Evolutionary conservation across 2,113 vertebrate species (phyloP), one percentile per base, ranked within the genome.

Genomic region (Dicerorhinus sumatrensis): DNA sequence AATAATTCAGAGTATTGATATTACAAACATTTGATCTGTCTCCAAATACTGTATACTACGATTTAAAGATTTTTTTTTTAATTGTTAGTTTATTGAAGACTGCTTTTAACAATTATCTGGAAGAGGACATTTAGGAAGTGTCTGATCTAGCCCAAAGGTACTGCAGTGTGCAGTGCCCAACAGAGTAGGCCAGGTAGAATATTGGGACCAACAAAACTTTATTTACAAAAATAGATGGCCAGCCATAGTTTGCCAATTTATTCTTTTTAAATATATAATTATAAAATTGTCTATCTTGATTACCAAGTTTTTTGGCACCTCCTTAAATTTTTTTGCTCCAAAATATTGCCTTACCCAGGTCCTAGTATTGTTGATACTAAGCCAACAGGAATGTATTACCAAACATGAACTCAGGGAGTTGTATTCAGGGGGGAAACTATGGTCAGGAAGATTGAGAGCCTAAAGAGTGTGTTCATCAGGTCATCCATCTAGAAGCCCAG

Each of bases 1-100:
- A 94, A 77, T 76, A 95, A 89, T 48, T 36, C 13, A 82, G 20
- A 63, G 11, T 63, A 80, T 46, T 85, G 27, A 58, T 65, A n/a
- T 60, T 62, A 81, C 62, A 95, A 82, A 54, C 51, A 65, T 54
- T 82, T 65, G 5, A 75, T 58, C 81, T 91, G 63, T 17, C 31
- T 89, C 31, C 9, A 76, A 81, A 58, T 77, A 72, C 21, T 39
- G 9, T 70, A 8, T 39, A 7, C 39, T 81, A 23, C 77, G 18
- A 77, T 25, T 62, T 80, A 72, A 69, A 70, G 18, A 21, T 56
- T 83, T 62, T 67, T 48, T 67, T 58, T 58, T 9, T 8, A 63
- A 46, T n/a, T 56, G 14, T 70, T 58, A 31, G 48, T 77, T 91
- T 77, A 60, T 39, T 33, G 27, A 88, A 80, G 18, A 11, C 8